Percentiles rank a stretch among this genome's conserved stretches.
Conservation (phyloP, 1,140 invertebrate species). For the Drosophila busckii region DNA sequence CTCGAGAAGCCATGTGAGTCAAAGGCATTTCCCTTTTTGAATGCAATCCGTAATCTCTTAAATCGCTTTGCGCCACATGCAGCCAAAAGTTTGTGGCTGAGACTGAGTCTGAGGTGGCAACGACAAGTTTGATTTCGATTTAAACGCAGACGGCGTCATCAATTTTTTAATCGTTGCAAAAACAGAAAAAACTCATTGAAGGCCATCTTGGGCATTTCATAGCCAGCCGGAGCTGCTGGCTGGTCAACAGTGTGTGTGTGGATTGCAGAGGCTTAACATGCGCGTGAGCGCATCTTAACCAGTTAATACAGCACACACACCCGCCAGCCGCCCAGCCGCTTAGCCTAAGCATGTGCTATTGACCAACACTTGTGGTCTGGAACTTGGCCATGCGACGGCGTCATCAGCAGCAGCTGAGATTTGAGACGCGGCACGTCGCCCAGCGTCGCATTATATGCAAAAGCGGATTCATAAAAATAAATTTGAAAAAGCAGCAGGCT, state of each 20-base stretch:
- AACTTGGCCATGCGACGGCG: slow-evolving; percentile 1
- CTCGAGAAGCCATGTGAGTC: too few relatives aligned
- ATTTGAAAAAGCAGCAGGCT: slow-evolving; percentile 9
- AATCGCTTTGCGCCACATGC: slow-evolving; percentile 56
- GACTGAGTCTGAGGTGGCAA: neutral
- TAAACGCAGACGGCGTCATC: slow-evolving; percentile 43
- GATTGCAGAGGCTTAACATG: slow-evolving; percentile 56
- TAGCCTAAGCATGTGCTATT: slow-evolving; percentile 12
- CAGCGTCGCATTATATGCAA: slow-evolving; percentile 45
- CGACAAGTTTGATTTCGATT: slow-evolving; percentile 1
- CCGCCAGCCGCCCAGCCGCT: neutral
- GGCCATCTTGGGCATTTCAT: slow-evolving; percentile 70
- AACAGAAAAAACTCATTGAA: slow-evolving; percentile 61
- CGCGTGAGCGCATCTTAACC: slow-evolving; percentile 64
- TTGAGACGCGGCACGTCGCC: slow-evolving; percentile 3
- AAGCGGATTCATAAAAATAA: slow-evolving; percentile 41
- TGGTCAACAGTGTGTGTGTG: slow-evolving; percentile 40
- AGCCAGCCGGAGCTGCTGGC: slow-evolving; percentile 28
- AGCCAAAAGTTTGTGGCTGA: slow-evolving; percentile 22
- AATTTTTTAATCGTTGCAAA: slow-evolving; percentile 68
- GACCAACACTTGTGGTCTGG: slow-evolving; percentile 41
- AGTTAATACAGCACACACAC: slow-evolving; percentile 29
- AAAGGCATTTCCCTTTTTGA: too few relatives aligned
- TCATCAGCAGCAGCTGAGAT: slow-evolving; percentile 13
- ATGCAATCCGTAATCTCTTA: slow-evolving; percentile 48